Evolutionary conservation across 2,113 vertebrate genomes (phyloP), one percentile per base, ranked within the genome.

Genomic region (Cephalopholis sonnerati): DNA sequence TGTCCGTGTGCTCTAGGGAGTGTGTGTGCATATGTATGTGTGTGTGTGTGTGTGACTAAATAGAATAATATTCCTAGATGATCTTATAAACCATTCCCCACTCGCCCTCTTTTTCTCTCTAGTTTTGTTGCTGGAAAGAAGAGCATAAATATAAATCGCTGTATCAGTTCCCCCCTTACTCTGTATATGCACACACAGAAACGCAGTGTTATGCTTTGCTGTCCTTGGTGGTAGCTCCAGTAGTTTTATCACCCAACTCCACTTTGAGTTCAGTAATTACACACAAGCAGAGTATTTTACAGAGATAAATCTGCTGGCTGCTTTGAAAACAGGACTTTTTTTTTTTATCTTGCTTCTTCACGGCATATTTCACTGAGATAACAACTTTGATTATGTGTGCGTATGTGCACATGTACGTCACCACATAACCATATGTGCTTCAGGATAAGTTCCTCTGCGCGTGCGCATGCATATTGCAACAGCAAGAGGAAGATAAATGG

Each of bases 191-290:
- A 73, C 65, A 55, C 48, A 17, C 69, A 75, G 68, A 87, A 58
- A 62, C 55, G 22, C 61, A 70, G 61, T 17, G 20, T 70, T 77
- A 24, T 51, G 74, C 68, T 83, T 84, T 66, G 16, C 83, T 77
- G 74, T 91, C 80, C 61, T 90, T 66, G 76, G 81, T 78, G 81
- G 83, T 78, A 79, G 74, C 46, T 46, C 25, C 22, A 84, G 79
- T 83, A 77, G 75, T 91, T 93, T 88, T 92, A 91, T 86, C 84
- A 79, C 69, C 57, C 57, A 71, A 83, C 86, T 84, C 69, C 81
- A 84, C 86, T 93, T 88, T 85, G 78, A 84, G 75, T 84, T 88
- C 82, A 88, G 89, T 92, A 93, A 93, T 92, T 94, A 91, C 81
- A 90, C 87, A 87, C 86, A 85, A 87, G 86, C 86, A 32, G 81